Percentiles rank a stretch among this genome's conserved stretches.
Evolutionary conservation across 2,888 invertebrate genomes (phyloP).

Genomic region (Cephus spinipes): DNA sequence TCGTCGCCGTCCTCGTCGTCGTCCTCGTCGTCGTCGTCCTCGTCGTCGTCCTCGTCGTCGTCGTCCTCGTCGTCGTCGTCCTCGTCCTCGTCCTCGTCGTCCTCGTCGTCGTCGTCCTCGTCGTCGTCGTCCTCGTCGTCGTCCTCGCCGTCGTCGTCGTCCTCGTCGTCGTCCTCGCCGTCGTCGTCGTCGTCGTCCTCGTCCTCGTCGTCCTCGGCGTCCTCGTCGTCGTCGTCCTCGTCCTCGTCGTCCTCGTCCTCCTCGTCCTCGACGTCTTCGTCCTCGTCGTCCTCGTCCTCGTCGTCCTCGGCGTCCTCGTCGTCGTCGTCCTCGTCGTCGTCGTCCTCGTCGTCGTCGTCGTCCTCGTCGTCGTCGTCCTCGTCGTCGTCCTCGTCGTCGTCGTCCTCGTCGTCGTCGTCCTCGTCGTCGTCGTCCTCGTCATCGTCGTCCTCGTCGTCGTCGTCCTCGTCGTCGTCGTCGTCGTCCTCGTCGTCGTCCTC

Average conservation of each 20-base stretch:
- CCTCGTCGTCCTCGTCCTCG: too few relatives aligned
- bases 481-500: slow-evolving; percentile 46
- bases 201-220: too few relatives aligned
- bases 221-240: too few relatives aligned
- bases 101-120: background rate
- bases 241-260: background rate
- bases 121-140: too few relatives aligned
- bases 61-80: too few relatives aligned
- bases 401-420: slow-evolving; percentile 46
- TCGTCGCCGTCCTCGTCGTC: too few relatives aligned
- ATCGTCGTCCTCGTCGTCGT: slow-evolving; percentile 46
- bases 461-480: slow-evolving; percentile 35
- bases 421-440: slow-evolving; percentile 46
- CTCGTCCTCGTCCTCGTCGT: too few relatives aligned
- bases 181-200: too few relatives aligned
- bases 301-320: too few relatives aligned
- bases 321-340: slow-evolving; percentile 55
- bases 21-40: too few relatives aligned
- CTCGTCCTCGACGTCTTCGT: background rate
- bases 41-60: background rate
- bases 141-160: too few relatives aligned
- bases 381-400: slow-evolving; percentile 40
- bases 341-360: slow-evolving; percentile 54
- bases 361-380: slow-evolving; percentile 38
- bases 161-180: too few relatives aligned